Conservation (phyloP, 2,797 vertebrate genomes). For the Urocyon cinereoargenteus region DNA sequence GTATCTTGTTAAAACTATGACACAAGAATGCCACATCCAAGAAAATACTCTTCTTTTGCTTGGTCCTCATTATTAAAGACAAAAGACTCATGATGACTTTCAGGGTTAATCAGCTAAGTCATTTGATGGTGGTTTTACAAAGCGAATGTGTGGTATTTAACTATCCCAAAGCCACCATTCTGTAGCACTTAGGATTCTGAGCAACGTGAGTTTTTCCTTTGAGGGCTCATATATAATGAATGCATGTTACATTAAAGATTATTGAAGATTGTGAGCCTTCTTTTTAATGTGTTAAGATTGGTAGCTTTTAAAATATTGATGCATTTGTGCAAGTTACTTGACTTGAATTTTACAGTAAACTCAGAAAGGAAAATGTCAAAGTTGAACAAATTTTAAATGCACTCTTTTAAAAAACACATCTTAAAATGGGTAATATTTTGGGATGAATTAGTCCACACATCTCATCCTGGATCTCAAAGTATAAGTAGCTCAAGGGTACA, state of each 20-base stretch:
- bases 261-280: conserved; percentile 83
- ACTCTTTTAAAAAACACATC: conserved; percentile 43
- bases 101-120: conserved; percentile 58
- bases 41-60: conserved; percentile 57
- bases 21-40: conserved; percentile 44
- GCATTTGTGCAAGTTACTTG: conserved; percentile 74
- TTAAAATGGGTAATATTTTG: conserved; percentile 67
- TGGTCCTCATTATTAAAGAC: conserved; percentile 52
- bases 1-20: conserved; percentile 25
- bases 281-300: conserved; percentile 80
- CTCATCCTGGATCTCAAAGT: conserved; percentile 72
- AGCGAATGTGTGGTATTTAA: conserved; percentile 61
- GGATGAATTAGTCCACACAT: conserved; percentile 69
- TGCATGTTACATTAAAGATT: conserved; percentile 86
- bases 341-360: conserved; percentile 76
- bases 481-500: conserved; percentile 8
- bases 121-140: conserved; percentile 68
- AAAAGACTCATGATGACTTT: conserved; percentile 67
- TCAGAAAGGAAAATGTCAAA: conserved; percentile 59
- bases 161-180: conserved; percentile 73
- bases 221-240: conserved; percentile 88
- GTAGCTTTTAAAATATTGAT: conserved; percentile 86
- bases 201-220: conserved; percentile 81
- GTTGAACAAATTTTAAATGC: conserved; percentile 60
- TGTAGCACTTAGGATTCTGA: conserved; percentile 81